Base-by-base conservation (phyloP, 2,888 invertebrate species). In the Nesidiocoris tenuis region DNA sequence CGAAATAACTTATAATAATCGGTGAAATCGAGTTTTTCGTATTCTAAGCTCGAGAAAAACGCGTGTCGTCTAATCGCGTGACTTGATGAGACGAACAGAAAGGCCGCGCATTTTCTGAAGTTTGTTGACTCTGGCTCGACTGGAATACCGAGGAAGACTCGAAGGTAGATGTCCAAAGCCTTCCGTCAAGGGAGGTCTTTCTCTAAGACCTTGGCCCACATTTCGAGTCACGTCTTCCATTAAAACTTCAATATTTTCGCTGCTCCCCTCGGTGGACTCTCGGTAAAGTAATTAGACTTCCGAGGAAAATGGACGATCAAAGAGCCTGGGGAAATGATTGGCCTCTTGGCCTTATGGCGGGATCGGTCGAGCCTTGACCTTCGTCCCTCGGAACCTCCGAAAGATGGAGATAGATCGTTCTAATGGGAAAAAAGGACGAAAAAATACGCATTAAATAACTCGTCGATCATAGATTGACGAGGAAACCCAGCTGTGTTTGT, bases 181-280 rank as follows among this genome's bases (percentile, higher is more conserved):
- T 39, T 39, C 65, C 25, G 12, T 17, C 22, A 54, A 67, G 55
- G 17, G 22, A 72, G 39, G 72, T 72, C 63, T 72, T 63, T 72
- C 61, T 17, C n/a, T 39, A 22, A 39, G 63, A 61, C 72, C 72
- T 72, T 72, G 72, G 63, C 72, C 72, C 72, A 72, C 72, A 61
- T 72, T 61, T 61, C 16, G 24, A 72, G 72, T 72, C 72, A 72
- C 72, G 72, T 72, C 72, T 72, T 72, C 72, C 23, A 72, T 72
- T 72, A 72, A 72, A 72, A 61, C 56, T 61, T 63, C 61, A 63
- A 61, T 72, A 61, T 72, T 72, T 72, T 61, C 54, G 55, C 54
- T 23, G 16, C 55, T 55, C 54, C 55, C 67, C 54, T 12, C 54
- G 54, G 5, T 12, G 5, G 12, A 39, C 39, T 39, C 39, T 39